Base-by-base conservation (phyloP, 2,113 vertebrate species). In the Ia io region DNA sequence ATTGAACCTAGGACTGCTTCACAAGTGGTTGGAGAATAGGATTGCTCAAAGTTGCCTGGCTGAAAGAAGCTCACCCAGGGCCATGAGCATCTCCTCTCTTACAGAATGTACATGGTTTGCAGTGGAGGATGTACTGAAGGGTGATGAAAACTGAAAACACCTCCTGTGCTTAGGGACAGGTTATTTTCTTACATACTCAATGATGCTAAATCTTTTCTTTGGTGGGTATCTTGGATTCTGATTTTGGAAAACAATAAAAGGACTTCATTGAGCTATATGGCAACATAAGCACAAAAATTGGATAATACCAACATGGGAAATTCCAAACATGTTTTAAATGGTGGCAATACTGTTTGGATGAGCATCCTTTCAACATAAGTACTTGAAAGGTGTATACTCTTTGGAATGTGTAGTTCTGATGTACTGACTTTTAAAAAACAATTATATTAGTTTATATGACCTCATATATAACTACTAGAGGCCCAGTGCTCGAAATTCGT, bases 211-310 rank as follows among this genome's bases (percentile, higher is more conserved):
- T 92, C 40, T 96, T 85, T 80, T 56, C 53, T 83, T 94, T 71
- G 44, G 14, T 91, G 42, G 9, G 30, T 53, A 74, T 74, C 22
- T 56, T 89, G 79, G 71, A 78, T 95, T 89, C 42, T 83, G 56
- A 93, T 92, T 86, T 93, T 49, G 42, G 42, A 89, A 84, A 95
- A 47, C 65, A 90, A 70, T 82, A 83, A 84, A 83, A 90, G 63
- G 22, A 44, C 37, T 86, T 79, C 17, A 35, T 49, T 91, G 18
- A 61, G 53, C 61, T 42, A 0, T 47, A 86, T 16, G 56, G 35
- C 59, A 76, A 87, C 49, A 65, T 0, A 37, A 85, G 65, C 70
- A 86, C 30, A 51, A 78, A 95, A 79, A 80, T 0, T 74, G 51
- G 49, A 67, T 53, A 84, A 78, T 23, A 56, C 13, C 35, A 86